A percentile compares a stretch with the other conserved stretches of the same genome.
phyloP scores from a whole-genome alignment of 2,113 vertebrate species.

The Natator depressus region DNA sequence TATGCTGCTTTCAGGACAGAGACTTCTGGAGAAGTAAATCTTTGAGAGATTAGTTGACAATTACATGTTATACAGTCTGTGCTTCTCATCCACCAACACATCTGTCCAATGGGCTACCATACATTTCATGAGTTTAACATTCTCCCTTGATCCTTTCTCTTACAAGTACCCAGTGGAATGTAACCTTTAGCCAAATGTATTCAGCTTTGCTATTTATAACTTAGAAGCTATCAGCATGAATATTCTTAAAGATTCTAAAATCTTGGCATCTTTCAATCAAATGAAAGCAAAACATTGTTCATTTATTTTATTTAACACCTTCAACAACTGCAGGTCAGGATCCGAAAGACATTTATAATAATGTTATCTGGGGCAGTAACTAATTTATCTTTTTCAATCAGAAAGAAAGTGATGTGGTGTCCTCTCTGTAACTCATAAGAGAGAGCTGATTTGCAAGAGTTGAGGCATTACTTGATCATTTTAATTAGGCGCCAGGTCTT shows the following conservation, averaged over 20 bases:
- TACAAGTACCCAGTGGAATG: constrained; percentile 19
- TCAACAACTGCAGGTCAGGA: constrained; percentile 7
- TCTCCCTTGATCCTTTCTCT: constrained; percentile 38
- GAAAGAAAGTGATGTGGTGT: neutral
- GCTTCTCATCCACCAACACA: constrained; percentile 25
- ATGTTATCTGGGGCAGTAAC: neutral
- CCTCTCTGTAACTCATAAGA: neutral
- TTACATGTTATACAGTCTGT: constrained; percentile 8
- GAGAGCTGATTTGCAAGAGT: neutral
- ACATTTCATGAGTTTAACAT: constrained; percentile 33
- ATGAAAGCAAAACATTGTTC: constrained; percentile 33
- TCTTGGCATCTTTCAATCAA: neutral
- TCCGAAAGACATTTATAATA: constrained; percentile 28
- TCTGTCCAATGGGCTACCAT: constrained; percentile 4
- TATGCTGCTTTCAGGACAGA: neutral
- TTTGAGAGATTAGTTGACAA: neutral
- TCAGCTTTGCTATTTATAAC: constrained; percentile 31
- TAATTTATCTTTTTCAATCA: neutral
- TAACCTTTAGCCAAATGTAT: neutral
- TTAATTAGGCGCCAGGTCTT: neutral
- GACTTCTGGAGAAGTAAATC: constrained; percentile 35
- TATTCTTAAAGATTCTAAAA: neutral
- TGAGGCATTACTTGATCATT: neutral
- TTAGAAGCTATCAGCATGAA: neutral
- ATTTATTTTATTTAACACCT: constrained; percentile 13